A percentile compares a stretch with the other conserved stretches of the same genome.
Evolutionary conservation across 1,140 invertebrate species (phyloP).

Genomic region (Anastatus disparis): DNA sequence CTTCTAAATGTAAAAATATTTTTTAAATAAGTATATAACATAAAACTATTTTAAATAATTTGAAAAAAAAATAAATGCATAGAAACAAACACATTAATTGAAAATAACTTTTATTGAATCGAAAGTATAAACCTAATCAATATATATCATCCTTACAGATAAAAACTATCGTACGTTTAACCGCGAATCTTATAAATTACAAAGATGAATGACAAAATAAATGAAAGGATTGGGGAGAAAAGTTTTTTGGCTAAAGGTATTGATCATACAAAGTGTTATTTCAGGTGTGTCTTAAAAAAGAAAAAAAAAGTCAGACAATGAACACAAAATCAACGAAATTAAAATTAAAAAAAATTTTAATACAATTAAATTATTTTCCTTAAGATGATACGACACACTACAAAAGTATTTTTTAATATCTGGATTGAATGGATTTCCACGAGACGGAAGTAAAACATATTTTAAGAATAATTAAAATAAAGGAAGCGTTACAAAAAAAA

Average conservation of each 20-base stretch:
- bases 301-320: background rate
- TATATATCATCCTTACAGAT: conserved; percentile 52
- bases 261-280: conserved; percentile 17
- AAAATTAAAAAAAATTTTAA: background rate
- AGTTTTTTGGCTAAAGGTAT: too few species aligned
- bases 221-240: too few species aligned
- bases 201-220: conserved; percentile 45
- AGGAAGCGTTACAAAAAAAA: conserved; percentile 29
- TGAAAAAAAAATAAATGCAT: conserved; percentile 11
- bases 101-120: conserved; percentile 63
- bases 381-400: background rate
- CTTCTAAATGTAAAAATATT: too few species aligned
- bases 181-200: conserved; percentile 51
- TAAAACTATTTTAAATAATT: too few species aligned
- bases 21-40: too few species aligned
- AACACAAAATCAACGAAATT: conserved; percentile 11
- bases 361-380: background rate
- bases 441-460: conserved; percentile 36
- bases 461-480: conserved; percentile 14
- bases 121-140: conserved; percentile 59
- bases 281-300: background rate
- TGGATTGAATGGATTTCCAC: background rate
- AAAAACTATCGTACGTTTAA: conserved; percentile 55
- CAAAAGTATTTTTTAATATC: background rate
- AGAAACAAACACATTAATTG: conserved; percentile 48